Percentiles rank a stretch among this genome's conserved stretches.
Conservation (phyloP, 2,113 vertebrate genomes). For the Protobothrops mucrosquamatus region DNA sequence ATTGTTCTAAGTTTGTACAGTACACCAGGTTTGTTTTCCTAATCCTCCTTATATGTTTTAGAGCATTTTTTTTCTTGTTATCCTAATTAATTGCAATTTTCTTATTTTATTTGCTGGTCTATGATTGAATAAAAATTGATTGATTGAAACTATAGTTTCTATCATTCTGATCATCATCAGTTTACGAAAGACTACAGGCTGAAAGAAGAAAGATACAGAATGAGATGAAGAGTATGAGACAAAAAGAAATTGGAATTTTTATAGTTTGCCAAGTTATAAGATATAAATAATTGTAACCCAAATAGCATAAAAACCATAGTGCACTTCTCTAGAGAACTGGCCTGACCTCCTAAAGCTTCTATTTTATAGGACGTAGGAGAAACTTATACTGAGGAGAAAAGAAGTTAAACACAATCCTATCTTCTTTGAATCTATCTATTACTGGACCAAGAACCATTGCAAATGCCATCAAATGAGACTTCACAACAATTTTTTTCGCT, state of each 20-base stretch:
- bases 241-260: conserved; percentile 27
- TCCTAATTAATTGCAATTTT: background rate
- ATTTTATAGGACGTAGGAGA: conserved; percentile 26
- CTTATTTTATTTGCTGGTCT: background rate
- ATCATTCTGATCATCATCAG: background rate
- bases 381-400: conserved; percentile 4
- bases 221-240: background rate
- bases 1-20: background rate
- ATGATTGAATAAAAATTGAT: background rate
- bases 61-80: background rate
- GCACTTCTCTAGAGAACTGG: conserved; percentile 36
- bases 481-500: background rate
- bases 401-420: background rate
- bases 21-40: background rate
- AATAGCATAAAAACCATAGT: conserved; percentile 53
- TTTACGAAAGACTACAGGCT: background rate
- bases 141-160: background rate
- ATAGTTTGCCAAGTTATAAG: conserved; percentile 55
- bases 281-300: conserved; percentile 56
- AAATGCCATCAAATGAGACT: conserved; percentile 13
- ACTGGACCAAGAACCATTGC: background rate
- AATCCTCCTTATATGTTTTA: background rate
- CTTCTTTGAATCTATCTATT: background rate
- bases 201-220: background rate
- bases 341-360: conserved; percentile 41